Conservation (phyloP, 2,797 vertebrate species). For the Thalassophryne amazonica region DNA sequence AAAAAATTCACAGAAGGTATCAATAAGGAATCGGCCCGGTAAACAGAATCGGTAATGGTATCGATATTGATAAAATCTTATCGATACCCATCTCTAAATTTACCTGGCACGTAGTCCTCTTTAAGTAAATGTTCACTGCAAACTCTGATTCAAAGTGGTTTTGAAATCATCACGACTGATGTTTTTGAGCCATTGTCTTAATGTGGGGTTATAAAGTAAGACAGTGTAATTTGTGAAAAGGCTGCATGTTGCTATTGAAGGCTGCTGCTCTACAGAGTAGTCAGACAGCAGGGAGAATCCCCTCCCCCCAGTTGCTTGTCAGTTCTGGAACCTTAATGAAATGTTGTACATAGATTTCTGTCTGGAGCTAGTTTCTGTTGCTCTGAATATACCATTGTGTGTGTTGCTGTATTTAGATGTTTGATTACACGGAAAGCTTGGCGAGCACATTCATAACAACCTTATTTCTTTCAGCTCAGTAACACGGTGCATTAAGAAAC, state of each 20-base stretch:
- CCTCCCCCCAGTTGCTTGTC: conserved; percentile 47
- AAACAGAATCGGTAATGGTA: no score
- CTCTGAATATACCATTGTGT: conserved; percentile 13
- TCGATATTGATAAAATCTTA: no score
- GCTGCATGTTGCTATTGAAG: conserved; percentile 56
- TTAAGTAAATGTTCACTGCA: no score
- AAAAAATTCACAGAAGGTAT: no score
- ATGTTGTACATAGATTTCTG: conserved; percentile 65
- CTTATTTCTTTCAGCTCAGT: not conserved
- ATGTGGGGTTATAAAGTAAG: no score
- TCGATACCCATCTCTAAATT: no score
- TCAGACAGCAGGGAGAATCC: conserved; percentile 40
- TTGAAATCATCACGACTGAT: no score
- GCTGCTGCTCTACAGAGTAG: conserved; percentile 47
- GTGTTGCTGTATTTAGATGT: conserved; percentile 9
- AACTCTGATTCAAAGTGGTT: no score
- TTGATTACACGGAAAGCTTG: conserved; percentile 2
- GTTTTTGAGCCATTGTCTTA: no score
- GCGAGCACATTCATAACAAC: not conserved
- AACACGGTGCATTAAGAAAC: no score
- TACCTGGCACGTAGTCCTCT: no score
- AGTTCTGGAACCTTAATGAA: conserved; percentile 58
- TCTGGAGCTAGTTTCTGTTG: conserved; percentile 47
- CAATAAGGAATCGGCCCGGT: no score
- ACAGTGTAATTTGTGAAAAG: conserved; percentile 49